These are phyloP conservation scores for Phyto melanocephala DNA, from an alignment of 2,888 invertebrate species.

Conservation along the genomic window DNA sequence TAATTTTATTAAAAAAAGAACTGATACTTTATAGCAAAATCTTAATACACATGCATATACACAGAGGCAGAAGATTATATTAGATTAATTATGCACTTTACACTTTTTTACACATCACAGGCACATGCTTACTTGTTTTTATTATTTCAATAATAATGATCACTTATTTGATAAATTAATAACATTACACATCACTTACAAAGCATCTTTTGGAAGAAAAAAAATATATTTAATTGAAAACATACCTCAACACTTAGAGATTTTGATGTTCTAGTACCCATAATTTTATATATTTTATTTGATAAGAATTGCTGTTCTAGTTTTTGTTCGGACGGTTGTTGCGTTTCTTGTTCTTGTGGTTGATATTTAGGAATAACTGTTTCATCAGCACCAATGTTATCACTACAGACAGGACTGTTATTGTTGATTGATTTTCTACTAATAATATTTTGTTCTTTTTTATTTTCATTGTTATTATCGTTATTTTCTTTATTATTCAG, in stretches of 20 bases:
- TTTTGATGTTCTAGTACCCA: constrained; percentile 47
- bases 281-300: constrained; percentile 31
- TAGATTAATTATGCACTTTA: constrained; percentile 27
- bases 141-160: neutral
- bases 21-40: neutral
- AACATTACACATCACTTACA: constrained; percentile 37
- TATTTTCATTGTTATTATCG: constrained; percentile 23
- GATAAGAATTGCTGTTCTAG: constrained; percentile 28
- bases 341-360: neutral
- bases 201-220: constrained; percentile 9
- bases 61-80: neutral
- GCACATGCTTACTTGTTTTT: constrained; percentile 24
- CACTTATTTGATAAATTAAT: neutral
- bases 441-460: constrained; percentile 3
- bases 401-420: constrained; percentile 10
- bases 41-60: constrained; percentile 11
- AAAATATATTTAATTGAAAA: neutral
- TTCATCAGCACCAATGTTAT: neutral
- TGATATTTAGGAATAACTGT: constrained; percentile 28
- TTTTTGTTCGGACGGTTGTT: neutral
- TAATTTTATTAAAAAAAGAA: too few relatives aligned
- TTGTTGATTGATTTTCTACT: neutral
- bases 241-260: constrained; percentile 56
- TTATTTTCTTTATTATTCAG: constrained; percentile 18
- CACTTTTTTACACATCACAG: constrained; percentile 29